Percentiles rank a stretch among this genome's conserved stretches.
phyloP scores from a whole-genome alignment of 2,113 vertebrate genomes.

The Lipophrys pholis region DNA sequence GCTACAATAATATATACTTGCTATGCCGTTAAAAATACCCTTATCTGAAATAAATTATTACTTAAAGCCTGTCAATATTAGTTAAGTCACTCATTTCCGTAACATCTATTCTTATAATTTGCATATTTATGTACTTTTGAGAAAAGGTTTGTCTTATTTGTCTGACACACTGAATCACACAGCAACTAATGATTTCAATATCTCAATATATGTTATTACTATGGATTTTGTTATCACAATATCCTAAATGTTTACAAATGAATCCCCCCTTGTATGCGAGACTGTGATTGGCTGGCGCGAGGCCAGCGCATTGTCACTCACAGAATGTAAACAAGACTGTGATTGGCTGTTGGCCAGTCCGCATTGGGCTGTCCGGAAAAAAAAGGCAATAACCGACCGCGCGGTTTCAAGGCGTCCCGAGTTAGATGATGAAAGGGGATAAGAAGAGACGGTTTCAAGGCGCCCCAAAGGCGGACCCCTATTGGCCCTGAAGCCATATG shows the following conservation, averaged over 20 bases:
- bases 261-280: slow-evolving; percentile 32
- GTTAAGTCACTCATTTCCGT: too few species aligned
- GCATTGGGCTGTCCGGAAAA: slow-evolving; percentile 87
- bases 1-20: too few species aligned
- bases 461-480: slow-evolving; percentile 88
- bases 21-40: too few species aligned
- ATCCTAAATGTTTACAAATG: slow-evolving; percentile 75
- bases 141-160: slow-evolving; percentile 35
- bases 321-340: slow-evolving; percentile 96
- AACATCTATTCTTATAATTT: too few species aligned
- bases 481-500: slow-evolving; percentile 87
- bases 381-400: slow-evolving; percentile 91
- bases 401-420: slow-evolving; percentile 92
- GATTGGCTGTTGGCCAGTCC: slow-evolving; percentile 96
- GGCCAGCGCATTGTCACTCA: slow-evolving; percentile 92
- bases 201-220: slow-evolving; percentile 49
- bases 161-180: slow-evolving; percentile 27
- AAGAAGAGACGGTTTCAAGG: slow-evolving; percentile 91
- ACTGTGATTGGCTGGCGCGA: slow-evolving; percentile 88
- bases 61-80: too few species aligned
- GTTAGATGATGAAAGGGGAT: slow-evolving; percentile 92
- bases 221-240: slow-evolving; percentile 61
- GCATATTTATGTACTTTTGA: background rate
- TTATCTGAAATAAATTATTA: too few species aligned
- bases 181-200: slow-evolving; percentile 42